Evolutionary conservation across 2,797 vertebrate genomes (phyloP).

Genomic region (Onychomys arenicola): DNA sequence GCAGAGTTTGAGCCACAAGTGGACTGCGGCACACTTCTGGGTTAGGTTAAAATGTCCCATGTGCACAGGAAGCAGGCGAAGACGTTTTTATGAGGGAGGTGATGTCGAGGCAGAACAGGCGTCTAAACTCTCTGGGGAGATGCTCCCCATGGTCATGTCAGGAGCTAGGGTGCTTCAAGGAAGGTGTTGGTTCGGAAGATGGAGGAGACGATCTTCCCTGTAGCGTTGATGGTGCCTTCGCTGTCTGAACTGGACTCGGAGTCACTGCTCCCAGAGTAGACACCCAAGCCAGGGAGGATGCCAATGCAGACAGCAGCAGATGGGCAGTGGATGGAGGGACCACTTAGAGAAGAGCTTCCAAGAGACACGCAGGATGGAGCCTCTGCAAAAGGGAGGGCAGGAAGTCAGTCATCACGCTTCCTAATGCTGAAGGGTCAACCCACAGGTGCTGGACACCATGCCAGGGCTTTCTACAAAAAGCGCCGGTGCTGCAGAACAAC

Average conservation of each 20-base stretch:
- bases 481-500: background rate
- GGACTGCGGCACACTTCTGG: slow-evolving; percentile 62
- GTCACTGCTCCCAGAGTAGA: slow-evolving; percentile 98
- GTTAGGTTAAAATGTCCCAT: slow-evolving; percentile 58
- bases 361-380: slow-evolving; percentile 81
- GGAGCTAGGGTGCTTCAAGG: slow-evolving; percentile 87
- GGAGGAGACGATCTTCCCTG: slow-evolving; percentile 92
- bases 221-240: slow-evolving; percentile 95
- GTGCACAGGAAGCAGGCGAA: slow-evolving; percentile 64
- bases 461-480: background rate
- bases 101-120: slow-evolving; percentile 68
- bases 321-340: slow-evolving; percentile 92
- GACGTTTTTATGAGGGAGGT: slow-evolving; percentile 74
- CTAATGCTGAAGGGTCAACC: background rate
- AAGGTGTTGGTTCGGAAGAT: slow-evolving; percentile 90
- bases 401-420: rapidly evolving
- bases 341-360: slow-evolving; percentile 85
- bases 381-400: slow-evolving; percentile 80
- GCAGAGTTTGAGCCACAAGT: slow-evolving; percentile 24
- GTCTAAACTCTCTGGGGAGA: slow-evolving; percentile 74
- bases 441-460: background rate
- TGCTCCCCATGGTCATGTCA: slow-evolving; percentile 57
- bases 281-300: slow-evolving; percentile 96
- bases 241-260: slow-evolving; percentile 99
- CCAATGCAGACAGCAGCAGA: slow-evolving; percentile 96